Evolutionary conservation across 2,888 invertebrate species (phyloP).

Genomic region (Xylocampa areola): DNA sequence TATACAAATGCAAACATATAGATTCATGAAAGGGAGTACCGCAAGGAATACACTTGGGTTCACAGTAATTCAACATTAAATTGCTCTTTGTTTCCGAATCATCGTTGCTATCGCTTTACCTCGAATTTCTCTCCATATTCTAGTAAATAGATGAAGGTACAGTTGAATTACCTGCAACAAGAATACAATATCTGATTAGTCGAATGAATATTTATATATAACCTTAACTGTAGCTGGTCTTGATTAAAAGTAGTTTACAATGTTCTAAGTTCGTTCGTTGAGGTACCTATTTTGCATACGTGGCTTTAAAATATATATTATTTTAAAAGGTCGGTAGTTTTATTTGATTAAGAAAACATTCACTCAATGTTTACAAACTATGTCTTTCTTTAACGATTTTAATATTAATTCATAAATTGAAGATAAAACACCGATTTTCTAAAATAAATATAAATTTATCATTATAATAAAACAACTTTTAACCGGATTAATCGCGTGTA

Average conservation of each 20-base stretch:
- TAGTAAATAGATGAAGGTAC: slow-evolving; percentile 7
- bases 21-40: slow-evolving; percentile 27
- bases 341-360: background rate
- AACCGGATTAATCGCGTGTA: too few relatives aligned
- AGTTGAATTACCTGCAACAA: slow-evolving; percentile 54
- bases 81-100: slow-evolving; percentile 39
- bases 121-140: slow-evolving; percentile 16
- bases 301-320: slow-evolving; percentile 2
- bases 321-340: background rate
- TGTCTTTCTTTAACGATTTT: too few relatives aligned
- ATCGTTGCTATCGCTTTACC: slow-evolving; percentile 23
- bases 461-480: too few relatives aligned
- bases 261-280: slow-evolving; percentile 3
- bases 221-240: slow-evolving; percentile 9
- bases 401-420: too few relatives aligned
- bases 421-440: too few relatives aligned
- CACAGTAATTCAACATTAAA: slow-evolving; percentile 29
- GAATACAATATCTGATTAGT: slow-evolving; percentile 35
- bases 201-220: slow-evolving; percentile 22
- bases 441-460: too few relatives aligned
- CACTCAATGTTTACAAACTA: too few relatives aligned
- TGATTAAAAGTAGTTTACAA: slow-evolving; percentile 38
- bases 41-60: slow-evolving; percentile 31
- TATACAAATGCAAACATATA: slow-evolving; percentile 29
- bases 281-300: background rate